phyloP scores from a whole-genome alignment of 2,888 invertebrate species.

The Platypus cylindrus region DNA sequence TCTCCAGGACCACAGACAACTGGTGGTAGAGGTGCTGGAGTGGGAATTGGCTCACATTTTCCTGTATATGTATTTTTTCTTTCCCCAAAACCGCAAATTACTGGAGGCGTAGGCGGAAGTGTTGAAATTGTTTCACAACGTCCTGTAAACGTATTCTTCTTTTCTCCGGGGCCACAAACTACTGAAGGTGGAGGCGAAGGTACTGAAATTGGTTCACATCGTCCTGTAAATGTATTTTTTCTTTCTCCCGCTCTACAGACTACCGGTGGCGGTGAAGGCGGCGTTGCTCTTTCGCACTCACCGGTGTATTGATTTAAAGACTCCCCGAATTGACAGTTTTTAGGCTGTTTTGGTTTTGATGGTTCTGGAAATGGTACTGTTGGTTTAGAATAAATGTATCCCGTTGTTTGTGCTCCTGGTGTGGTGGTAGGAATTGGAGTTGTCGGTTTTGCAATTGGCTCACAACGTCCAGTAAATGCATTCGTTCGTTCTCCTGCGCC shows the following conservation, averaged over 20 bases:
- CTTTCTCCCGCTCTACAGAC: conserved; percentile 8
- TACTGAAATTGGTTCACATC: conserved; percentile 10
- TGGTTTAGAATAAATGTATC: conserved; percentile 6
- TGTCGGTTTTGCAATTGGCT: not conserved
- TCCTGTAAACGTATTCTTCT: conserved; percentile 9
- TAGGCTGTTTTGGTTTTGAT: conserved; percentile 1
- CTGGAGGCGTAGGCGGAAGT: conserved; percentile 26
- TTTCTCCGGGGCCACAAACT: conserved; percentile 5
- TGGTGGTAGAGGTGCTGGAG: conserved; percentile 10
- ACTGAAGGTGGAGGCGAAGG: conserved; percentile 3
- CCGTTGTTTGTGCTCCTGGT: conserved; percentile 1
- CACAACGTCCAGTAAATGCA: not conserved
- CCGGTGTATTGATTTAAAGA: conserved; percentile 5
- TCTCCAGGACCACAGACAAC: conserved; percentile 28
- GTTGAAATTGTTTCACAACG: conserved; percentile 12
- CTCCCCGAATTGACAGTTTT: conserved; percentile 8
- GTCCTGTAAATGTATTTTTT: conserved; percentile 5
- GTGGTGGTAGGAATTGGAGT: not conserved
- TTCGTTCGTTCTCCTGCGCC: not conserved
- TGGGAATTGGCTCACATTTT: conserved; percentile 15
- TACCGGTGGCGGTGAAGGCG: conserved; percentile 1
- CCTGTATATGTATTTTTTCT: conserved; percentile 20
- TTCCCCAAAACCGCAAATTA: conserved; percentile 29
- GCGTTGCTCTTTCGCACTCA: conserved; percentile 7
- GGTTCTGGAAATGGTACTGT: conserved; percentile 14